Conservation (phyloP, 2,113 vertebrate species). For the Himantopus leucocephalus region DNA sequence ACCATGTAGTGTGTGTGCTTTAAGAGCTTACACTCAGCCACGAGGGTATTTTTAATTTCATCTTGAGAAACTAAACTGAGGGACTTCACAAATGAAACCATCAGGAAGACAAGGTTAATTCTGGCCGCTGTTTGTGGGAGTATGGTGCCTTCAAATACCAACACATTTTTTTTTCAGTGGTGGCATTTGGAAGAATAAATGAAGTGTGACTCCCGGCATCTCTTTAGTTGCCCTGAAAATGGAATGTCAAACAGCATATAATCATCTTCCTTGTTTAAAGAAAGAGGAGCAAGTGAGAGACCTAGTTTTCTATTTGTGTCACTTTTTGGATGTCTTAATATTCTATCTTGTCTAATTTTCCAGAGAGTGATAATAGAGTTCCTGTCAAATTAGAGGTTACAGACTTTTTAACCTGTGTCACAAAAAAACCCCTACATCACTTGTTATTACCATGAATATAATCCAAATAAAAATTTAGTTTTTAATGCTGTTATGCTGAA, state of each 20-base stretch:
- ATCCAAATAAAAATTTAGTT: constrained; percentile 71
- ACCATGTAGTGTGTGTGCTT: constrained; percentile 5
- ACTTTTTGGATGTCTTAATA: constrained; percentile 78
- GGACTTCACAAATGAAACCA: constrained; percentile 46
- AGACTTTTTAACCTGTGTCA: constrained; percentile 74
- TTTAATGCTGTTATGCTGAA: constrained; percentile 62
- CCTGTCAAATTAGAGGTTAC: constrained; percentile 75
- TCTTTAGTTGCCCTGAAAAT: constrained; percentile 72
- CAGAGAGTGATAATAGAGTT: constrained; percentile 74
- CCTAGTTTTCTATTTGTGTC: constrained; percentile 74
- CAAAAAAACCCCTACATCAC: background rate
- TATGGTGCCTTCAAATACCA: constrained; percentile 55
- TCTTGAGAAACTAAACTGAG: constrained; percentile 46
- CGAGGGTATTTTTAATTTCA: constrained; percentile 49
- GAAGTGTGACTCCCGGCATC: constrained; percentile 65
- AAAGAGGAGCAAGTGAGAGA: constrained; percentile 63
- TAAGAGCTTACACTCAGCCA: constrained; percentile 6
- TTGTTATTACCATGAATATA: constrained; percentile 70
- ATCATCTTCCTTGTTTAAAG: constrained; percentile 70
- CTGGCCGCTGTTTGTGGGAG: constrained; percentile 58
- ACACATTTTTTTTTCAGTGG: constrained; percentile 33
- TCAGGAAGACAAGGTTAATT: constrained; percentile 65
- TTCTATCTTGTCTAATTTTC: constrained; percentile 76
- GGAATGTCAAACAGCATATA: constrained; percentile 72
- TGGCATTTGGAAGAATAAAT: constrained; percentile 65